A percentile compares a stretch with the other conserved stretches of the same genome.
phyloP scores from a whole-genome alignment of 2,113 vertebrate genomes.

The Nothobranchius furzeri region DNA sequence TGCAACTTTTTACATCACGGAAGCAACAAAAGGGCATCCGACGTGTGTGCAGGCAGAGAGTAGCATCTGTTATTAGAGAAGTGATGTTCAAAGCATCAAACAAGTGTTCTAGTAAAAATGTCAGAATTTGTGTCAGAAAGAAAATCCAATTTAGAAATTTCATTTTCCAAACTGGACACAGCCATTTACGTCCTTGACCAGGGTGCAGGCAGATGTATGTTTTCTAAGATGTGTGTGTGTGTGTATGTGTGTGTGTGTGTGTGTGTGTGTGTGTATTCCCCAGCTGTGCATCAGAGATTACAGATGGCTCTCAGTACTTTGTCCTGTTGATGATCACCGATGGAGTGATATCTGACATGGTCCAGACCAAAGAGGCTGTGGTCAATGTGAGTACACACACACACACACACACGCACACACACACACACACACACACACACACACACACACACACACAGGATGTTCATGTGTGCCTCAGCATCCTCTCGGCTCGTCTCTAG shows the following conservation, averaged over 20 bases:
- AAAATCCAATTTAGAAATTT: no score
- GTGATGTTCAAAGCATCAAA: background rate
- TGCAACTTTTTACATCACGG: background rate
- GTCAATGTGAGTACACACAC: conserved; percentile 86
- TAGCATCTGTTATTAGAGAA: background rate
- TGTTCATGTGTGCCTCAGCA: background rate
- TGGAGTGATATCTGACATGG: conserved; percentile 98
- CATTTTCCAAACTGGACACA: background rate
- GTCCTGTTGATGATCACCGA: conserved; percentile 97
- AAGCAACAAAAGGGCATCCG: background rate
- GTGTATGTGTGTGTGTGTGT: conserved; percentile 26
- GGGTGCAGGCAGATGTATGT: conserved; percentile 1
- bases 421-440: background rate
- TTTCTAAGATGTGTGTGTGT: conserved; percentile 22
- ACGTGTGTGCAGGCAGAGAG: no score
- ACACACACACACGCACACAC: conserved; percentile 1
- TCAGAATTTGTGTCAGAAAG: background rate
- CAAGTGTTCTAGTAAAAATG: background rate
- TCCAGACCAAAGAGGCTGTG: conserved; percentile 96
- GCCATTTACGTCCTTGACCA: background rate
- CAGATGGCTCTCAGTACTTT: conserved; percentile 95
- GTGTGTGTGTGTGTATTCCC: conserved; percentile 18
- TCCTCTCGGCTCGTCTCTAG: background rate
- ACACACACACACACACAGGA: background rate
- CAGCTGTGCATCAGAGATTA: conserved; percentile 88